Base-by-base conservation (phyloP, 2,113 vertebrate genomes). In the Mastomys natalensis region DNA sequence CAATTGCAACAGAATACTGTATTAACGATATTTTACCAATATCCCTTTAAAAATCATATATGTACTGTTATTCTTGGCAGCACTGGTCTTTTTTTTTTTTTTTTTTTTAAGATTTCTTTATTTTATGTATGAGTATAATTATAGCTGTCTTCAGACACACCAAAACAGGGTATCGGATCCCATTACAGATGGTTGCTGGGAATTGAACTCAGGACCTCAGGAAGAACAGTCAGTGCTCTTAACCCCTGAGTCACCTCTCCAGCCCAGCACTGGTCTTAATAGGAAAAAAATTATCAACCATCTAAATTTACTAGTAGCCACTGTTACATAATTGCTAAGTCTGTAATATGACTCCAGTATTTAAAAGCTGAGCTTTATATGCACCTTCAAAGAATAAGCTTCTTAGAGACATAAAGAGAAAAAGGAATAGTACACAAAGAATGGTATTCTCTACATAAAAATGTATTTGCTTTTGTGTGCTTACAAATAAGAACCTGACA, bases 401-500 rank as follows among this genome's bases (percentile, higher is more conserved):
- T 55, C 78, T 89, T 55, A 48, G 29, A 86, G 17, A 73, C 1
- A 85, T 16, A 68, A 88, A 90, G 37, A 73, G 91, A 70, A 72
- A 70, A 85, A 85, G 24, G n/a, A 85, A 85, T 17, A 37, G 48
- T 91, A 15, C n/a, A 58, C 22, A n/a, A 3, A 89, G 37, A 93
- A 89, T 66, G 51, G 40, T 66, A 66, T 66, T 48, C 15, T 55
- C 74, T 31, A 51, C 31, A 24, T 2, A 31, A 80, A 89, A 90
- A 10, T 40, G 53, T n/a, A 5, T 58, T 72, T 95, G 55, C 31
- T 68, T 89, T 9, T 74, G 91, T 45, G 17, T 77, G n/a, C 84
- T 87, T 89, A 93, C 85, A 96, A 53, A 87, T 55, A 92, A 96
- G 89, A 97, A 97, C 89, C 21, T 78, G 60, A 74, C n/a, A 94